These are phyloP conservation scores for Oreortyx pictus DNA, from an alignment of 2,797 vertebrate species.

Conservation along the genomic window DNA sequence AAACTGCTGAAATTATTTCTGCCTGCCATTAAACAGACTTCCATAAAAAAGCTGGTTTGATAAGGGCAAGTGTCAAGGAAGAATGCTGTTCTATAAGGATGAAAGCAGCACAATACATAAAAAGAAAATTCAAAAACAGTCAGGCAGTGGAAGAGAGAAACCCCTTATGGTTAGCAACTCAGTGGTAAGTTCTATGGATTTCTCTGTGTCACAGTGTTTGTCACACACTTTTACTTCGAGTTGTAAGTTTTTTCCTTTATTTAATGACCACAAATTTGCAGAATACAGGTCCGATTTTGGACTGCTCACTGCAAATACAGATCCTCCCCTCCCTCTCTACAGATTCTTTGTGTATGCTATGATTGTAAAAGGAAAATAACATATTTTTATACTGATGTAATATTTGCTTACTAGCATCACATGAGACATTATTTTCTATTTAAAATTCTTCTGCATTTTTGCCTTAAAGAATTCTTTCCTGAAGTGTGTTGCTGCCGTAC, in stretches of 20 bases:
- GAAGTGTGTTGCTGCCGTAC: not conserved
- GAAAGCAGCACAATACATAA: conserved; percentile 9
- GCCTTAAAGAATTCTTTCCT: not conserved
- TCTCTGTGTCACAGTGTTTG: not conserved
- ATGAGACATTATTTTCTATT: not conserved
- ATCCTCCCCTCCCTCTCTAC: not conserved
- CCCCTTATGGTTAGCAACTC: not conserved
- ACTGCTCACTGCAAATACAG: not conserved
- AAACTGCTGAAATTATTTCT: conserved; percentile 52
- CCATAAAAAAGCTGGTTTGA: conserved; percentile 8
- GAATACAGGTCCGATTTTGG: not conserved
- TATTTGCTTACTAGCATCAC: fast-evolving
- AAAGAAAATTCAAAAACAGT: conserved; percentile 1
- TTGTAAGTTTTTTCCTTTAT: not conserved
- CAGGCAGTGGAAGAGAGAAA: not conserved
- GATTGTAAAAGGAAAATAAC: not conserved
- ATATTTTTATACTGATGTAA: not conserved
- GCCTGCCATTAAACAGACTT: conserved; percentile 62
- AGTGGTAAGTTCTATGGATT: not conserved
- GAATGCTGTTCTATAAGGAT: conserved; percentile 18
- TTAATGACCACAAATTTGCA: not conserved
- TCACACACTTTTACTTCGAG: not conserved
- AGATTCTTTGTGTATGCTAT: not conserved
- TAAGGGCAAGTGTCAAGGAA: conserved; percentile 46
- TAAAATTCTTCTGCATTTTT: not conserved